Conservation (phyloP, 1,140 invertebrate genomes). For the Procambarus virginalis region DNA sequence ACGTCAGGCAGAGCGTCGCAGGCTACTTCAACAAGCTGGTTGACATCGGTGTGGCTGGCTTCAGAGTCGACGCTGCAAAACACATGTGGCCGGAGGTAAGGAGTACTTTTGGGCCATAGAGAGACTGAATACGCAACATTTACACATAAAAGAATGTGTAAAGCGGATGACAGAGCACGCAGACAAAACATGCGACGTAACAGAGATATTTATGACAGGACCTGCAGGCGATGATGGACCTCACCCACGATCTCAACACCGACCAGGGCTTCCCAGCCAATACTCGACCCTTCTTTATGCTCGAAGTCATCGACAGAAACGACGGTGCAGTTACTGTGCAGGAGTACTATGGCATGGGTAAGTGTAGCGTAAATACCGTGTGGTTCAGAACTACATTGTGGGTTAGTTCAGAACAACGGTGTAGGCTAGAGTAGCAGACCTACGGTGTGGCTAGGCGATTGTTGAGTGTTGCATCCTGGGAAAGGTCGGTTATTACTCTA, state of each 20-base stretch:
- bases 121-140: no score
- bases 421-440: no score
- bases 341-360: constrained; percentile 80
- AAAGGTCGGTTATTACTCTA: no score
- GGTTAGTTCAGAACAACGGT: no score
- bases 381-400: no score
- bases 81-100: constrained; percentile 77
- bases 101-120: no score
- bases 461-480: no score
- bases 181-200: no score
- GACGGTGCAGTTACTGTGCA: constrained; percentile 80
- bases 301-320: constrained; percentile 79
- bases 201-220: constrained; percentile 21
- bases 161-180: no score
- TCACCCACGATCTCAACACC: constrained; percentile 77
- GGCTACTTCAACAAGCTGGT: constrained; percentile 83
- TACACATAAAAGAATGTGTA: no score
- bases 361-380: not conserved
- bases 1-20: constrained; percentile 82
- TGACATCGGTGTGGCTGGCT: constrained; percentile 87
- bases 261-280: constrained; percentile 78
- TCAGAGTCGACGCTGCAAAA: constrained; percentile 78
- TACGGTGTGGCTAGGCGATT: no score
- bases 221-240: constrained; percentile 53
- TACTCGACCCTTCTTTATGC: constrained; percentile 76